Evolutionary conservation across 2,888 invertebrate genomes (phyloP).

Genomic region (Drosophila acutilabella): DNA sequence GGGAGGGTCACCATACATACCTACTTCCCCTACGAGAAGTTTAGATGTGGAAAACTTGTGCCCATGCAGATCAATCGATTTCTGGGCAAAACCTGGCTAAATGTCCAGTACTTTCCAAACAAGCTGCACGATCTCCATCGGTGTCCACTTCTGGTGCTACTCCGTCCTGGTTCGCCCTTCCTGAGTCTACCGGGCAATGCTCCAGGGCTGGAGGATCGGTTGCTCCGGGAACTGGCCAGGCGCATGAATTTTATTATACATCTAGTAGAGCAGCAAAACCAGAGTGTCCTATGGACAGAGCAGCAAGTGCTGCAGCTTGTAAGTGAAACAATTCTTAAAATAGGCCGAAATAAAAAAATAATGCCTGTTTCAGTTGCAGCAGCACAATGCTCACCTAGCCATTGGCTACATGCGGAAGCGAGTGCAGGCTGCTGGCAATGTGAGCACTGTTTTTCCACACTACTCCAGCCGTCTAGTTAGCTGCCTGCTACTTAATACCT

Average conservation of each 20-base stretch:
- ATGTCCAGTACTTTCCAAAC: slow-evolving; percentile 62
- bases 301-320: slow-evolving; percentile 40
- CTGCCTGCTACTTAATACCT: slow-evolving; percentile 51
- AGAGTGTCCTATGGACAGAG: slow-evolving; percentile 34
- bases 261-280: slow-evolving; percentile 27
- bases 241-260: slow-evolving; percentile 67
- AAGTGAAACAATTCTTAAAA: background rate
- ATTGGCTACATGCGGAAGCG: slow-evolving; percentile 65
- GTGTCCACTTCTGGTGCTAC: slow-evolving; percentile 56
- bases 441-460: slow-evolving; percentile 64
- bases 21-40: slow-evolving; percentile 68
- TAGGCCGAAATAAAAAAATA: background rate
- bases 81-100: slow-evolving; percentile 49
- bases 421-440: slow-evolving; percentile 32
- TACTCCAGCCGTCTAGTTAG: slow-evolving; percentile 60
- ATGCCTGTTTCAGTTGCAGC: slow-evolving; percentile 37
- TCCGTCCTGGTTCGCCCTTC: slow-evolving; percentile 47
- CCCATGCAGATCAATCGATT: slow-evolving; percentile 64
- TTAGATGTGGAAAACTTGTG: slow-evolving; percentile 47
- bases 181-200: slow-evolving; percentile 27
- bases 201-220: slow-evolving; percentile 59
- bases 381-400: slow-evolving; percentile 56
- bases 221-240: slow-evolving; percentile 53
- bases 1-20: slow-evolving; percentile 70
- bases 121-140: slow-evolving; percentile 65